Percentiles rank a stretch among this genome's conserved stretches.
Conservation (phyloP, 2,888 invertebrate species). For the Sialis fuliginosa region DNA sequence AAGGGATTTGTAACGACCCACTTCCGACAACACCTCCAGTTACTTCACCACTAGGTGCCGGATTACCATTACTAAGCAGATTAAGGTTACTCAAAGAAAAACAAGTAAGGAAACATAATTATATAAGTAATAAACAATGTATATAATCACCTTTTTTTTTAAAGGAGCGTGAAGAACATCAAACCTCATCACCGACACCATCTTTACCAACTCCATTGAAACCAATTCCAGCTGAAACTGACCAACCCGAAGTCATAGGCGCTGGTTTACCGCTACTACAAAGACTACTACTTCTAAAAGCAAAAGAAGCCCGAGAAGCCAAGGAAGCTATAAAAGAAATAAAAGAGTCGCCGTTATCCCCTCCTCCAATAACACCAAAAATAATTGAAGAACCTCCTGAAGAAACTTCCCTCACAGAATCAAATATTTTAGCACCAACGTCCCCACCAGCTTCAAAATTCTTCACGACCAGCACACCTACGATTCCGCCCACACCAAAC, state of each 20-base stretch:
- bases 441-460: conserved; percentile 8
- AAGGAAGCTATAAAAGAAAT: conserved; percentile 13
- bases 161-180: conserved; percentile 33
- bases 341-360: conserved; percentile 13
- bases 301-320: conserved; percentile 44
- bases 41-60: conserved; percentile 65
- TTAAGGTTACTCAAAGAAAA: conserved; percentile 70
- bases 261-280: conserved; percentile 57
- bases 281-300: conserved; percentile 54
- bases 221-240: conserved; percentile 21
- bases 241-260: conserved; percentile 40
- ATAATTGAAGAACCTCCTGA: conserved; percentile 10
- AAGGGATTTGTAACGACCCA: conserved; percentile 20
- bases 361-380: conserved; percentile 15
- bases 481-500: conserved; percentile 10
- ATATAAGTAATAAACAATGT: not conserved
- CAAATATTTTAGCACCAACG: not conserved
- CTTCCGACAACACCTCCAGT: conserved; percentile 30
- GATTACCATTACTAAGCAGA: conserved; percentile 60
- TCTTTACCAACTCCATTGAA: conserved; percentile 35
- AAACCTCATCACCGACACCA: conserved; percentile 30
- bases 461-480: conserved; percentile 4
- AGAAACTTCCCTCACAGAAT: conserved; percentile 5
- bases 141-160: conserved; percentile 6
- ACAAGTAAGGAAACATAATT: conserved; percentile 33